Percentiles rank a stretch among this genome's conserved stretches.
Conservation (phyloP, 2,888 invertebrate genomes). For the Arctia plantaginis region DNA sequence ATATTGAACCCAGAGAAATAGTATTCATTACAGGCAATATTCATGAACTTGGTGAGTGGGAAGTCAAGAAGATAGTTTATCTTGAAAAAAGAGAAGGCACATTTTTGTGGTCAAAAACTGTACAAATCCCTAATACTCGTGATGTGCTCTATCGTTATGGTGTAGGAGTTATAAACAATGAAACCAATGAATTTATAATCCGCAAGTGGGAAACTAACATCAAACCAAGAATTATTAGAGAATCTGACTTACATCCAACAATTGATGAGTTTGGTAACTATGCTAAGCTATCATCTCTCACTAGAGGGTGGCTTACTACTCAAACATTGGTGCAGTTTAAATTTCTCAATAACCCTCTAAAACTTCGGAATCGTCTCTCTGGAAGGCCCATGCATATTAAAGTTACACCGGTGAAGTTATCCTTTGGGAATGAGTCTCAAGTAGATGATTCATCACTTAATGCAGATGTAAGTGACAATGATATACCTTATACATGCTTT, state of each 20-base stretch:
- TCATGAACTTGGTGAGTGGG: constrained; percentile 90
- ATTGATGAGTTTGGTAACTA: constrained; percentile 90
- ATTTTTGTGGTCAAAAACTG: constrained; percentile 88
- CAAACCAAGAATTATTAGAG: constrained; percentile 87
- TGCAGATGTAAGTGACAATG: constrained; percentile 73
- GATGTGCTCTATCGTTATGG: constrained; percentile 92
- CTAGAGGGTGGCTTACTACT: constrained; percentile 94
- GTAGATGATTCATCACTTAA: constrained; percentile 88
- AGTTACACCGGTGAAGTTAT: constrained; percentile 91
- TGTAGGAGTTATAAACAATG: constrained; percentile 89
- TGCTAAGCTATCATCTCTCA: constrained; percentile 86
- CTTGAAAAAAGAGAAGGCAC: constrained; percentile 80
- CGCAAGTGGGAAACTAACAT: constrained; percentile 94
- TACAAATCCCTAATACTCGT: constrained; percentile 89
- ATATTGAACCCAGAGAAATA: constrained; percentile 87
- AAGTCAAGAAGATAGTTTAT: constrained; percentile 85
- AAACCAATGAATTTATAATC: constrained; percentile 87
- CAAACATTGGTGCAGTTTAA: constrained; percentile 95
- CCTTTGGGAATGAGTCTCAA: constrained; percentile 76
- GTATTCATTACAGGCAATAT: constrained; percentile 91
- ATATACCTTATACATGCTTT: constrained; percentile 76
- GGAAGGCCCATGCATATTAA: constrained; percentile 90
- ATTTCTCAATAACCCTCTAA: constrained; percentile 92
- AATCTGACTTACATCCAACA: constrained; percentile 74
- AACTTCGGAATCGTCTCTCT: constrained; percentile 90